Evolutionary conservation across 2,113 vertebrate species (phyloP).

Genomic region (Collichthys lucidus): DNA sequence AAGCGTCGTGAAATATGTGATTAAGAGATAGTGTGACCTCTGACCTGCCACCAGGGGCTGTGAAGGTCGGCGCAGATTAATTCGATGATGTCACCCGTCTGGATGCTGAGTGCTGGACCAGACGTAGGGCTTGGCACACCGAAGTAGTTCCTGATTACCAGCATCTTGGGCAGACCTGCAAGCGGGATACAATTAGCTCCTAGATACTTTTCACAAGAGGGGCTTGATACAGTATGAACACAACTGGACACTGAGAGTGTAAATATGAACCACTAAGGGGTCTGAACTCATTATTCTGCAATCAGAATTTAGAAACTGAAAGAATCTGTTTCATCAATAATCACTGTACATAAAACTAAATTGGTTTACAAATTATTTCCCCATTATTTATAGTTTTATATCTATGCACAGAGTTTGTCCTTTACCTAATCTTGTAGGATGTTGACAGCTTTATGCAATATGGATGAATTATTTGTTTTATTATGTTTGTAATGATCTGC

Average conservation of each 20-base stretch:
- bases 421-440: not conserved
- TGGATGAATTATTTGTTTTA: not conserved
- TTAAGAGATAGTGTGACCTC: conserved; percentile 5
- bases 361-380: not conserved
- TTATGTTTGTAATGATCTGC: not conserved
- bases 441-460: not conserved
- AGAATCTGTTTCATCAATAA: not conserved
- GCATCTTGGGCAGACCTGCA: conserved; percentile 95
- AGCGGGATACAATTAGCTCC: not conserved
- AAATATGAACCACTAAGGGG: not conserved
- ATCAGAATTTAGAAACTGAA: not conserved
- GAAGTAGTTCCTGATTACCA: conserved; percentile 90
- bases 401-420: not conserved
- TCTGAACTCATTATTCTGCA: not conserved
- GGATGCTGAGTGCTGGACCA: conserved; percentile 89
- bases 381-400: not conserved
- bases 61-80: conserved; percentile 91
- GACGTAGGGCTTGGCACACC: conserved; percentile 88
- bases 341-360: not conserved
- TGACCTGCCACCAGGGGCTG: conserved; percentile 97
- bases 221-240: not conserved
- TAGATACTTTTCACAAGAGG: not conserved
- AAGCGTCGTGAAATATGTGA: conserved; percentile 11
- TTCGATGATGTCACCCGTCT: conserved; percentile 92
- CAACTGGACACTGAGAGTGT: not conserved